Evolutionary conservation across 1,140 invertebrate species (phyloP).

Genomic region (Cyclargus thomasi): DNA sequence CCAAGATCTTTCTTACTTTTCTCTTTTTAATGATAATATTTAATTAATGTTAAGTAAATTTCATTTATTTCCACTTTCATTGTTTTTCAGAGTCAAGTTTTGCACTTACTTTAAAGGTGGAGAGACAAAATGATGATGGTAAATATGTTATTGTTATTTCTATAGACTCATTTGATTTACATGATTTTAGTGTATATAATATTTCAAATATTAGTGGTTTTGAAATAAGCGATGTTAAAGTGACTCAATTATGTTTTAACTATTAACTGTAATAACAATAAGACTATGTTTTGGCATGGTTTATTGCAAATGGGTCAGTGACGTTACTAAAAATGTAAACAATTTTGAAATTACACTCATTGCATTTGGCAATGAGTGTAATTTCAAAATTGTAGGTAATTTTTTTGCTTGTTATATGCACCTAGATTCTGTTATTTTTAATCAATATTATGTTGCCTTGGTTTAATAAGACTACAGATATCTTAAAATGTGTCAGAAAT

Average conservation of each 20-base stretch:
- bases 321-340: too few relatives aligned
- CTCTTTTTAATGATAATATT: too few relatives aligned
- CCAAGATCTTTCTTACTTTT: not conserved
- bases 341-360: too few relatives aligned
- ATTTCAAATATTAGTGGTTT: conserved; percentile 1
- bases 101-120: not conserved
- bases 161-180: not conserved
- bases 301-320: too few relatives aligned
- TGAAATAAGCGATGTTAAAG: not conserved
- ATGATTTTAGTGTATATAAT: not conserved
- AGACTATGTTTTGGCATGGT: too few relatives aligned
- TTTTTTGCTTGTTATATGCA: too few relatives aligned
- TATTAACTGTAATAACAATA: not conserved
- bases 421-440: too few relatives aligned
- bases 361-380: too few relatives aligned
- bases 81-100: not conserved
- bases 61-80: not conserved
- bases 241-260: not conserved
- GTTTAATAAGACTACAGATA: too few relatives aligned
- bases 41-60: not conserved
- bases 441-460: too few relatives aligned
- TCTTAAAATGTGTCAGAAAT: too few relatives aligned
- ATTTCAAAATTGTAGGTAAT: too few relatives aligned
- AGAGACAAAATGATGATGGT: not conserved
- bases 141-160: not conserved